A percentile compares a stretch with the other conserved stretches of the same genome.
These are phyloP conservation scores for Alloscopus bannaensis DNA, from an alignment of 2,888 invertebrate species.

Conservation along the genomic window DNA sequence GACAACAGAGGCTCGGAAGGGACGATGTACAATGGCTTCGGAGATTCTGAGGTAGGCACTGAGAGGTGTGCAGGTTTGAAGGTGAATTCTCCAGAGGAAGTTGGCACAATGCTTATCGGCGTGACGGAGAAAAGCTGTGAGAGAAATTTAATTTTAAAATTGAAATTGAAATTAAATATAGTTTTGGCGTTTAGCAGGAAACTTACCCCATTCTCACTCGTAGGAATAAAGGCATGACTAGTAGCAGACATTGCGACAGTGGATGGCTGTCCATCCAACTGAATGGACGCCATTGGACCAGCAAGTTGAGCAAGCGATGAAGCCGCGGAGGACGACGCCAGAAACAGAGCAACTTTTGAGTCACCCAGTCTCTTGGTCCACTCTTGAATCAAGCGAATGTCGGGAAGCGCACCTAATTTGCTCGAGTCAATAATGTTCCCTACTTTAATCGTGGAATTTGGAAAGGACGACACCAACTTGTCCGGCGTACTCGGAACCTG, in stretches of 20 bases:
- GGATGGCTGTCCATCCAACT: slow-evolving; percentile 30
- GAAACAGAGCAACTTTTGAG: slow-evolving; percentile 48
- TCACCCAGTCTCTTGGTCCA: slow-evolving; percentile 51
- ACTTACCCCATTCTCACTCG: slow-evolving; percentile 49
- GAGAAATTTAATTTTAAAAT: neutral
- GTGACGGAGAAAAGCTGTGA: slow-evolving; percentile 45
- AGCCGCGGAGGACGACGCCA: slow-evolving; percentile 33
- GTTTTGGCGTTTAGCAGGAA: neutral
- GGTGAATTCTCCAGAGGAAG: slow-evolving; percentile 50
- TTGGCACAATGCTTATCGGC: slow-evolving; percentile 48
- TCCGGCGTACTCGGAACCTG: neutral
- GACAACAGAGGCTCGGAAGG: slow-evolving; percentile 43
- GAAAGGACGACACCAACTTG: slow-evolving; percentile 10
- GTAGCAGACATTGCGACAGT: slow-evolving; percentile 16
- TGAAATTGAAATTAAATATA: neutral
- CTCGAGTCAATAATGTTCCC: slow-evolving; percentile 35
- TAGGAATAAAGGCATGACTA: slow-evolving; percentile 42
- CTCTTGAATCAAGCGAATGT: slow-evolving; percentile 50
- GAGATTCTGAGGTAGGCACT: slow-evolving; percentile 33
- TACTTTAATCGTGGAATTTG: slow-evolving; percentile 40
- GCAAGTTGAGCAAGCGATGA: slow-evolving; percentile 51
- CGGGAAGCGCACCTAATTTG: slow-evolving; percentile 35
- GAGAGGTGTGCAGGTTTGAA: slow-evolving; percentile 38
- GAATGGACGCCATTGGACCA: slow-evolving; percentile 40
- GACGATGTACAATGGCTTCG: slow-evolving; percentile 44